Evolutionary conservation across 2,113 vertebrate genomes (phyloP).

Genomic region (Nettapus auritus): DNA sequence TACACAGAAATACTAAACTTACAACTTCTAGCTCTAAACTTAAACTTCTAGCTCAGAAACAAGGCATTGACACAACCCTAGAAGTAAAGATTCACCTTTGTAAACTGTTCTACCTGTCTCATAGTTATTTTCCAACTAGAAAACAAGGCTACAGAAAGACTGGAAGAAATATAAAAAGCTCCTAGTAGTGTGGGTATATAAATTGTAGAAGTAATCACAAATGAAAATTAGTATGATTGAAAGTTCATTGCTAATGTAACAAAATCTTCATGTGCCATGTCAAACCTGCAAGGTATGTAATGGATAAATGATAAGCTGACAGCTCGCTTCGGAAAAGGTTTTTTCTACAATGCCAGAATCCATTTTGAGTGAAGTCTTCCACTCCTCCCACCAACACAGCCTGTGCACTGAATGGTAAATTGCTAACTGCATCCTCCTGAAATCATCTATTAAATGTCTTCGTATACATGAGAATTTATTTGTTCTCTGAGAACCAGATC

Average conservation of each 20-base stretch:
- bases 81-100: background rate
- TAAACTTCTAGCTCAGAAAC: background rate
- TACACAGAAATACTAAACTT: background rate
- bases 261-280: background rate
- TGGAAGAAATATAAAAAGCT: background rate
- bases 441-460: conserved; percentile 10
- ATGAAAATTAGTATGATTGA: background rate
- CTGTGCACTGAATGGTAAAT: background rate
- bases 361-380: conserved; percentile 31
- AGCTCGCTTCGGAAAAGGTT: background rate
- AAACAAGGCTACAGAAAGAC: background rate
- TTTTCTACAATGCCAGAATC: background rate
- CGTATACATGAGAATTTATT: background rate
- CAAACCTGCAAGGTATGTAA: background rate
- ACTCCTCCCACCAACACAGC: conserved; percentile 39
- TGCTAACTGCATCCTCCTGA: background rate
- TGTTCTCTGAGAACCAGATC: background rate
- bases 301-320: background rate
- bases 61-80: background rate
- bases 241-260: background rate
- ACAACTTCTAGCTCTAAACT: too few species aligned
- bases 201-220: background rate
- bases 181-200: background rate
- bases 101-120: background rate
- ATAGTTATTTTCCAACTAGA: background rate